Percentiles rank a stretch among this genome's conserved stretches.
Evolutionary conservation across 2,113 vertebrate genomes (phyloP).

Genomic region (Cromileptes altivelis): DNA sequence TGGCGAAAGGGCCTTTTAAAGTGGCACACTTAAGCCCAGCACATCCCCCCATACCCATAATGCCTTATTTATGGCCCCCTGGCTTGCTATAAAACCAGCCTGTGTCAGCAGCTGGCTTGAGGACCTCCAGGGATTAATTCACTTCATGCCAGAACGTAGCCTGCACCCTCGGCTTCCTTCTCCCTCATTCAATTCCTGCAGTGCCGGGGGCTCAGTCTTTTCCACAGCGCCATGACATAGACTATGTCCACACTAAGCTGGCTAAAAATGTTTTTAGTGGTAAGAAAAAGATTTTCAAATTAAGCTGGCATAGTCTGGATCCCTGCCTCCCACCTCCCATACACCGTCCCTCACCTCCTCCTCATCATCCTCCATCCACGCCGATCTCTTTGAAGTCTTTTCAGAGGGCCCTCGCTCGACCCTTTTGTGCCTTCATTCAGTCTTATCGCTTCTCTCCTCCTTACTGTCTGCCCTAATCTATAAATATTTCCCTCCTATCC

Average conservation of each 20-base stretch:
- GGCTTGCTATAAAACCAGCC: slow-evolving; percentile 63
- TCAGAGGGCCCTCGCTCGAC: slow-evolving; percentile 23
- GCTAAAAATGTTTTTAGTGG: slow-evolving; percentile 8
- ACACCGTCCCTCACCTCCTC: slow-evolving; percentile 18
- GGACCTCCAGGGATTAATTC: slow-evolving; percentile 68
- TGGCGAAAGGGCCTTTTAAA: slow-evolving; percentile 64
- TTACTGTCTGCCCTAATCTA: slow-evolving; percentile 33
- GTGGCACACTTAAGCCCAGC: slow-evolving; percentile 69
- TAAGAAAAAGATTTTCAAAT: neutral
- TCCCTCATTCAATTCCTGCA: slow-evolving; percentile 15
- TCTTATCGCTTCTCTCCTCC: slow-evolving; percentile 43
- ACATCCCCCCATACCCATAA: slow-evolving; percentile 61
- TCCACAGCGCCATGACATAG: neutral
- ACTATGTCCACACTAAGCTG: neutral
- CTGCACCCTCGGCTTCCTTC: slow-evolving; percentile 30
- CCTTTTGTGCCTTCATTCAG: slow-evolving; percentile 36
- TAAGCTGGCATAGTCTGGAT: neutral
- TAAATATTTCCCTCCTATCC: slow-evolving; percentile 48
- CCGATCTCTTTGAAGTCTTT: slow-evolving; percentile 44
- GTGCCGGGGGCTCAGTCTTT: neutral
- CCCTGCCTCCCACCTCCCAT: neutral
- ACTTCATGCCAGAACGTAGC: slow-evolving; percentile 58
- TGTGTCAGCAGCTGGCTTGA: slow-evolving; percentile 71
- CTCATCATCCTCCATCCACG: neutral
- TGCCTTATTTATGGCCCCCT: slow-evolving; percentile 78